Evolutionary conservation across 1,140 invertebrate genomes (phyloP), one percentile per base, ranked within the genome.

Genomic region (Trachymyrmex cornetzi): DNA sequence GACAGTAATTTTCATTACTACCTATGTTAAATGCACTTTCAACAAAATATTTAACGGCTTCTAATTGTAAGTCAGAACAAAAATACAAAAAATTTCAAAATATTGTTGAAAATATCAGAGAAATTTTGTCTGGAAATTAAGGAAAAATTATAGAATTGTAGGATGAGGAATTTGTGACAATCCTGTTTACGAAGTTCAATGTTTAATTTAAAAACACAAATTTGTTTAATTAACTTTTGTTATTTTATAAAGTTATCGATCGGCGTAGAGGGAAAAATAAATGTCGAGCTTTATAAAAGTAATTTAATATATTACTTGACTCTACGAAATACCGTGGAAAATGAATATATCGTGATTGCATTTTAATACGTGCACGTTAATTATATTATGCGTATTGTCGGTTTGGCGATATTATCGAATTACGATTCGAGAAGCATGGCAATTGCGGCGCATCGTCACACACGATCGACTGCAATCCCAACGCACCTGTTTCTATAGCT

Each of bases 381-480:
- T 57, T 74, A 3, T 61, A 63, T 84, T 34, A 75, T 27, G 30
- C 69, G 55, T 6, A 22, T 53, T 44, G 55, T 38, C 30, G 79
- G 24, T 44, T 59, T 61, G 71, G 44, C 55, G 53, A 34, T 84
- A 84, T 84, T 61, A 84, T 84, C 34, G 57, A 84, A 75, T 84
- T 61, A 61, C 57, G 30, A 74, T 84, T 50, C 27, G 48, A 48
- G 53, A 61, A 84, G 69, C 80, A 38, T 61, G 80, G 69, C 59
- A 84, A 61, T 61, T 74, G 69, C 69, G 69, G 80, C 22, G 67
- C 66, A 72, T 82, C 67, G 80, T n/a, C 71, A 84, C 57, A 57
- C 80, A 84, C 80, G 55, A 82, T 82, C 38, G 50, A 44, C 80
- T 74, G 80, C 80, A 79, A 79, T 77, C 59, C 48, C 74, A 57